These are phyloP conservation scores for Gallinago nigripennis DNA, from an alignment of 2,797 vertebrate species.

Conservation along the genomic window DNA sequence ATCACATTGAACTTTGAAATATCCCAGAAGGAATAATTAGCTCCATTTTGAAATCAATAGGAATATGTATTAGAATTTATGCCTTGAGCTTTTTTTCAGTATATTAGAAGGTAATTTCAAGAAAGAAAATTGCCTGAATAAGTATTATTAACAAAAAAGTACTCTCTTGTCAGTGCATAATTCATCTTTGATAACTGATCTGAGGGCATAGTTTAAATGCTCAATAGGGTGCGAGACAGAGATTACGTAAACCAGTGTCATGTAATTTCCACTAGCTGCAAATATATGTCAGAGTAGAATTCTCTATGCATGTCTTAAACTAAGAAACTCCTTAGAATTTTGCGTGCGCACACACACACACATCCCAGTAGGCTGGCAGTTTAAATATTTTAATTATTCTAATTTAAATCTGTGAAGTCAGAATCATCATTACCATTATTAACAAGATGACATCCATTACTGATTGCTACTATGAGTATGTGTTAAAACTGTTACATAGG, in stretches of 20 bases:
- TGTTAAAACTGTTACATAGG: neutral
- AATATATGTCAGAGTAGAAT: neutral
- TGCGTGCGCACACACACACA: neutral
- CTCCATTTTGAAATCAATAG: neutral
- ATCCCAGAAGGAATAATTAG: neutral
- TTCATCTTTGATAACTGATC: neutral
- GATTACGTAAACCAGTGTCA: neutral
- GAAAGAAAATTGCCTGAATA: neutral
- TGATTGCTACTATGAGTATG: neutral
- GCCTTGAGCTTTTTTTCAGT: neutral
- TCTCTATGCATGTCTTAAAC: neutral
- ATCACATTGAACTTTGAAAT: neutral
- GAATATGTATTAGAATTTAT: neutral
- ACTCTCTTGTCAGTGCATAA: neutral
- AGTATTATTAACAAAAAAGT: neutral
- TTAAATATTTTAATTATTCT: neutral
- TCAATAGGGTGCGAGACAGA: neutral
- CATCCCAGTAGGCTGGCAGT: neutral
- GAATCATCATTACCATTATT: neutral
- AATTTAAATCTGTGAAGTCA: neutral
- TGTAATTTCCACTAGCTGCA: neutral
- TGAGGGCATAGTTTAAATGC: neutral
- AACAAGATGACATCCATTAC: neutral
- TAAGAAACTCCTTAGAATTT: neutral
- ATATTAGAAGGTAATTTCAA: neutral